Evolutionary conservation across 2,888 invertebrate species (phyloP), one percentile per base, ranked within the genome.

Genomic region (Cistogaster globosa): DNA sequence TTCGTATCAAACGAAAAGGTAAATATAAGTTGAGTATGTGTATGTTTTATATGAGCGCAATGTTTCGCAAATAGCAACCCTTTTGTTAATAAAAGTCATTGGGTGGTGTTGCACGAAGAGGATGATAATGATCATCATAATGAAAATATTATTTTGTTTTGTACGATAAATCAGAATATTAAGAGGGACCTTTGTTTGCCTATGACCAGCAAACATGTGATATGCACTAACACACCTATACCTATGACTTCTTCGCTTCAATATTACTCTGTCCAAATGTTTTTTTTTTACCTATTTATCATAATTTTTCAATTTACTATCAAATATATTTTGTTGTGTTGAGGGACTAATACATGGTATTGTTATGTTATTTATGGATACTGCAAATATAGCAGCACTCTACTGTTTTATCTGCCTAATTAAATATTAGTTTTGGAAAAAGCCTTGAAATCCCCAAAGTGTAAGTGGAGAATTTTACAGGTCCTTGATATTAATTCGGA

Each of bases 251-350:
- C n/a, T n/a, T 38, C 18, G 68, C 53, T 57, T 79, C 57, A 65
- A 53, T 77, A n/a, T 62, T 26, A 84, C 68, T 65, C 65, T 72
- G 85, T 80, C 79, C 65, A 57, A 74, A 79, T 69, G 60, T 67
- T 74, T 72, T 62, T 22, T 53, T 76, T 71, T 90, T 65, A 32
- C 42, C 90, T 90, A 91, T 91, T 92, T 92, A 92, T 90, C 91
- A 92, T 92, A 91, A 92, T 92, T 92, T 92, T 92, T 91, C 92
- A 92, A 92, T 92, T 92, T 90, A 90, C 89, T 88, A 89, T 88
- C 42, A 67, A 62, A 38, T 20, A 42, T 12, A 2, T 38, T 55
- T 45, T 75, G 58, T 55, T 65, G 81, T 81, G 80, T 69, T 57
- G 45, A 67, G 80, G 72, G 71, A 84, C 76, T 48, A 79, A 58